Evolutionary conservation across 2,113 vertebrate genomes (phyloP), one percentile per base, ranked within the genome.

Genomic region (Gnathonemus longibarbis): DNA sequence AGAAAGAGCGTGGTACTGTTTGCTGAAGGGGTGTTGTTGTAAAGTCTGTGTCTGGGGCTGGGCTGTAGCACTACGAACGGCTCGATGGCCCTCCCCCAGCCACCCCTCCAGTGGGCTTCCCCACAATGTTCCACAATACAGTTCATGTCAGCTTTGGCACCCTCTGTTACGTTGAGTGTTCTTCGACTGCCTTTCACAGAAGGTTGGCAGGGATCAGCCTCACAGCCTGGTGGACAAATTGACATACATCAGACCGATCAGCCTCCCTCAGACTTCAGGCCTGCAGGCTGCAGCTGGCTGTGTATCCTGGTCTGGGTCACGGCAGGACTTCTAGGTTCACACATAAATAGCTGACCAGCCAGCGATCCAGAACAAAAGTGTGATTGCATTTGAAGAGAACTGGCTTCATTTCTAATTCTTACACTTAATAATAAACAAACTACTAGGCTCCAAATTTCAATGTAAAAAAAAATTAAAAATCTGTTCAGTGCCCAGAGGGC

Each of bases 91-190:
- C 42, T 89, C 24, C n/a, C 89, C 95, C 95, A 96, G 7, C 50
- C 70, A 10, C 91, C 91, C 0, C 1, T 92, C 94, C 95, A 96
- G 35, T 0, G 0, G 0, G 48, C 0, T 0, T 24, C 0, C 31
- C 92, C 94, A 91, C 95, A 96, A 90, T 96, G 94, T 21, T 66
- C 53, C 50, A 96, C 92, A 3, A 90, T 90, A 90, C 95, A 96
- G 45, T 86, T 90, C 89, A 95, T 74, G 1, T 88, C 88, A 31
- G 94, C 15, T 35, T 58, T 91, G n/a, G 10, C n/a, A 5, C 95
- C 94, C 80, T 90, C 85, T 46, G 90, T 84, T 13, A 90, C 84
- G 13, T 45, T 0, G 10, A 91, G 2, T 0, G 74, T 85, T 0
- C 15, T 7, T 0, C 95, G 93, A 48, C 5, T 90, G 2, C 88